These are phyloP conservation scores for Phymorhynchus buccinoides DNA, from an alignment of 1,140 invertebrate genomes.

Conservation along the genomic window DNA sequence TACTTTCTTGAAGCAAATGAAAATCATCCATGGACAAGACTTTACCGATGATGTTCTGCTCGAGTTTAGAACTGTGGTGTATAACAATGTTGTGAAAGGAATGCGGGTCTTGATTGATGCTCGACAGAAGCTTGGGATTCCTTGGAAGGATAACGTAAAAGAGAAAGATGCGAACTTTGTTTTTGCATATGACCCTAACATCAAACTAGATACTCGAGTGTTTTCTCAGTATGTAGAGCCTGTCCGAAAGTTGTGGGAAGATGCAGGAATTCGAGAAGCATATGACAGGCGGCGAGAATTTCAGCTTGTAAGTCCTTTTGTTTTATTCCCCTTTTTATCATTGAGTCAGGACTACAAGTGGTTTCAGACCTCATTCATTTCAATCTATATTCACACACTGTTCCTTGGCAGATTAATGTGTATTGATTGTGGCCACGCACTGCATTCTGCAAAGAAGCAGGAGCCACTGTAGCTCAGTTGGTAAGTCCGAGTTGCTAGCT, in stretches of 20 bases:
- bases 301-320: conserved; percentile 87
- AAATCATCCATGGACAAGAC: conserved; percentile 96
- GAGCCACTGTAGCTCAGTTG: too few relatives aligned
- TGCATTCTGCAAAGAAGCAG: too few relatives aligned
- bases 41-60: conserved; percentile 89
- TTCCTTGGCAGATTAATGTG: too few relatives aligned
- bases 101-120: conserved; percentile 96
- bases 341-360: too few relatives aligned
- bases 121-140: conserved; percentile 91
- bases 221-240: conserved; percentile 89
- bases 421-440: too few relatives aligned
- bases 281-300: conserved; percentile 94
- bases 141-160: conserved; percentile 84
- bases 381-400: too few relatives aligned
- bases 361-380: too few relatives aligned
- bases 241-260: conserved; percentile 89
- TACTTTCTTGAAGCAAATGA: conserved; percentile 99
- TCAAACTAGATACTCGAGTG: conserved; percentile 82
- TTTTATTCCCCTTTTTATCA: too few relatives aligned
- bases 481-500: too few relatives aligned
- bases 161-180: conserved; percentile 64
- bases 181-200: conserved; percentile 76
- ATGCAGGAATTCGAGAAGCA: conserved; percentile 88
- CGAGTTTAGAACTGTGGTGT: conserved; percentile 90
- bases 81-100: conserved; percentile 93